A percentile compares a stretch with the other conserved stretches of the same genome.
These are phyloP conservation scores for Aramus guarauna DNA, from an alignment of 2,113 vertebrate genomes.

Conservation along the genomic window DNA sequence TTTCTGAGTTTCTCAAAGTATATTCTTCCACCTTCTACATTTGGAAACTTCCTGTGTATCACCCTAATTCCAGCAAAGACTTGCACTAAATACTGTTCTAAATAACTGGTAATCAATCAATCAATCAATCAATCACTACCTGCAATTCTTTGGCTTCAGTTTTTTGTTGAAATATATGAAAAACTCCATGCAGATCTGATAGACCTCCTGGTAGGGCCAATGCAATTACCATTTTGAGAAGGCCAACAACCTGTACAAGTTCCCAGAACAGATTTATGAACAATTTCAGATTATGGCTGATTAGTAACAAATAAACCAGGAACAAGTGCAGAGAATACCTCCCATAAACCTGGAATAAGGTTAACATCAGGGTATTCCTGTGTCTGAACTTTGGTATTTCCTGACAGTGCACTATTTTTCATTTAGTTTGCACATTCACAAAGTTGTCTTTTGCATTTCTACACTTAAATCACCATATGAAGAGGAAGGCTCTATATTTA, in stretches of 20 bases:
- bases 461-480: neutral
- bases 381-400: neutral
- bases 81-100: neutral
- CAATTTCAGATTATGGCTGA: neutral
- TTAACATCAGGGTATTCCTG: neutral
- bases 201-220: neutral
- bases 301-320: neutral
- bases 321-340: neutral
- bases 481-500: neutral
- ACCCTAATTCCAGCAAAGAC: neutral
- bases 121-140: neutral
- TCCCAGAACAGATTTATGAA: neutral
- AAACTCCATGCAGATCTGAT: neutral
- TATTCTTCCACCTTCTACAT: neutral
- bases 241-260: neutral
- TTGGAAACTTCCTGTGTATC: neutral
- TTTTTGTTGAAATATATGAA: neutral
- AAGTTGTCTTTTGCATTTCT: neutral
- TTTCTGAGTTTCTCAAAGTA: neutral
- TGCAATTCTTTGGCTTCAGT: neutral
- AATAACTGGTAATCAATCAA: neutral
- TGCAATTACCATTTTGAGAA: neutral
- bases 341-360: neutral
- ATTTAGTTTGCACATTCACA: neutral
- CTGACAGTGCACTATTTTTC: neutral